A percentile compares a stretch with the other conserved stretches of the same genome.
Evolutionary conservation across 2,797 vertebrate genomes (phyloP).

Genomic region (Cichlasoma orientale): DNA sequence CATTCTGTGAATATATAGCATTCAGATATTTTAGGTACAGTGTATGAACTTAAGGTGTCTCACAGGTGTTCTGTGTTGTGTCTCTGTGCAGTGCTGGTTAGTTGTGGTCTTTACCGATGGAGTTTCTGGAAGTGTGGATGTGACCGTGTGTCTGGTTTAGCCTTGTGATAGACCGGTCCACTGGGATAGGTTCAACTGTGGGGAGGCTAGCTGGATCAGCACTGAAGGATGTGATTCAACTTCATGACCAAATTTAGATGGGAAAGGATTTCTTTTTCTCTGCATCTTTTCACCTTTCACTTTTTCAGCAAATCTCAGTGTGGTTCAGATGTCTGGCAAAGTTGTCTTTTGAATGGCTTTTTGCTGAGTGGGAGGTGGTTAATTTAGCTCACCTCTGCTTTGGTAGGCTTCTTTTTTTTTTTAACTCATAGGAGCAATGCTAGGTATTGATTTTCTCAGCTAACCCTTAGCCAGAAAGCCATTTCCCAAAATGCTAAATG

Average conservation of each 20-base stretch:
- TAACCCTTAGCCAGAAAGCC: background rate
- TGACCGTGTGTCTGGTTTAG: background rate
- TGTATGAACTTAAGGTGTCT: background rate
- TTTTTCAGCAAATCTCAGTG: background rate
- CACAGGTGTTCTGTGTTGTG: background rate
- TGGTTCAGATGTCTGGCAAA: background rate
- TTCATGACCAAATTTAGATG: background rate
- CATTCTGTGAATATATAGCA: background rate
- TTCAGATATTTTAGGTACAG: too few species aligned
- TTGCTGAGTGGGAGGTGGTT: background rate
- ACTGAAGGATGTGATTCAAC: background rate
- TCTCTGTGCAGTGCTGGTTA: background rate
- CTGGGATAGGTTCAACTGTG: background rate
- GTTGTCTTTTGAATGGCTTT: background rate
- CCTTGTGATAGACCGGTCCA: background rate
- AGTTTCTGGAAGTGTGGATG: background rate
- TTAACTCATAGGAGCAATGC: background rate
- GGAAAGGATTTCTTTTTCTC: background rate
- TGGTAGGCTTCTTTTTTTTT: background rate
- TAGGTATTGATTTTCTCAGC: conserved; percentile 5
- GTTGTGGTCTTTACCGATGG: background rate
- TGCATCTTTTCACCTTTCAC: background rate
- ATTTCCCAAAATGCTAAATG: conserved; percentile 13
- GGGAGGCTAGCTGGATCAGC: background rate
- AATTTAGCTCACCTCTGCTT: background rate